phyloP scores from a whole-genome alignment of 1,140 invertebrate species.

The Adoxophyes honmai region DNA sequence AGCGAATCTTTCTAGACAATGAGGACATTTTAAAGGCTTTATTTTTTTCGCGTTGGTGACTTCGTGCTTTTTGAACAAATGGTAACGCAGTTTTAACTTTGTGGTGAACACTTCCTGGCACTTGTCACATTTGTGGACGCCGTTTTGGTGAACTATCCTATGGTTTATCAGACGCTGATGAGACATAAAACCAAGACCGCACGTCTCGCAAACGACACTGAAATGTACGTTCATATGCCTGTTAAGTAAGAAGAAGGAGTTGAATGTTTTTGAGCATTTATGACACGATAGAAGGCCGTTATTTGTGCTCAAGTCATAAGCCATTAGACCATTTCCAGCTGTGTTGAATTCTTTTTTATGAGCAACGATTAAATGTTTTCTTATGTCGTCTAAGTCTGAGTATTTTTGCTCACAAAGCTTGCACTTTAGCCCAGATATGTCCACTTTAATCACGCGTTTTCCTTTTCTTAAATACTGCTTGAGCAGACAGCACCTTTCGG shows the following conservation, averaged over 20 bases:
- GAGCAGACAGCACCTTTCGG: constrained; percentile 45
- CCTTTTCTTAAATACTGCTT: constrained; percentile 63
- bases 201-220: constrained; percentile 67
- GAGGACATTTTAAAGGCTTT: constrained; percentile 64
- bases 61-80: constrained; percentile 60
- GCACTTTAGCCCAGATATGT: constrained; percentile 58
- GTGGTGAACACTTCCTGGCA: constrained; percentile 60
- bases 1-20: constrained; percentile 61
- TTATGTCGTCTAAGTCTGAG: constrained; percentile 55
- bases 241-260: constrained; percentile 63
- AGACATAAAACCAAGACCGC: constrained; percentile 68
- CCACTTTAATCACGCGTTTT: constrained; percentile 66
- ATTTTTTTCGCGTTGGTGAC: constrained; percentile 48
- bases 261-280: constrained; percentile 56
- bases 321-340: constrained; percentile 62
- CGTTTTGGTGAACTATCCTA: constrained; percentile 57
- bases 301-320: constrained; percentile 49
- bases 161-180: constrained; percentile 64
- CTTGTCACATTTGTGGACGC: constrained; percentile 53
- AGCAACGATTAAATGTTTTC: constrained; percentile 40
- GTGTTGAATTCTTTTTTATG: constrained; percentile 63
- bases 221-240: constrained; percentile 68
- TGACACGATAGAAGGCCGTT: constrained; percentile 58
- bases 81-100: constrained; percentile 59
- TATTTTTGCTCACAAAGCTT: constrained; percentile 56